A percentile compares a stretch with the other conserved stretches of the same genome.
Conservation (phyloP, 1,140 invertebrate species). For the Drosophila pseudoananassae region DNA sequence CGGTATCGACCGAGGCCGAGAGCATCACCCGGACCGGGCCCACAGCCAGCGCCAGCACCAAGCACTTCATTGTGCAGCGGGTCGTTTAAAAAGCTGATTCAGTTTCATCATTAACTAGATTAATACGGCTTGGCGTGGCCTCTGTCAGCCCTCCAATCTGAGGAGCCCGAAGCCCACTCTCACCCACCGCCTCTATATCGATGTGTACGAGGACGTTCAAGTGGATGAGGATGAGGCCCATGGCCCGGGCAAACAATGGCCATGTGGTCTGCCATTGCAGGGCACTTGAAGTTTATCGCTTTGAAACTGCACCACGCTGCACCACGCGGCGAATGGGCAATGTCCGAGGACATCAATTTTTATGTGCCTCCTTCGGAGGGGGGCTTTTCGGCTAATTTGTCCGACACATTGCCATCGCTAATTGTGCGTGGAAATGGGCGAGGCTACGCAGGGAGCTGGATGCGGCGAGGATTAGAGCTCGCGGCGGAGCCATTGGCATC, state of each 20-base stretch:
- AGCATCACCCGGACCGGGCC: not conserved
- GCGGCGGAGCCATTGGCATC: not conserved
- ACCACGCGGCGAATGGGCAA: constrained; percentile 66
- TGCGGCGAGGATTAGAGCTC: not conserved
- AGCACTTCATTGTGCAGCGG: constrained; percentile 74
- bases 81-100: constrained; percentile 84
- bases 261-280: constrained; percentile 69
- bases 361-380: constrained; percentile 35
- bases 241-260: constrained; percentile 49
- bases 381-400: constrained; percentile 56
- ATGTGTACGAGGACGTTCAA: constrained; percentile 58
- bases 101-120: constrained; percentile 84
- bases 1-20: constrained; percentile 5
- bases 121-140: constrained; percentile 72
- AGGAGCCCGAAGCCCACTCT: constrained; percentile 9
- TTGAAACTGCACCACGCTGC: constrained; percentile 41
- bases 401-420: constrained; percentile 29
- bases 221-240: constrained; percentile 31
- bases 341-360: constrained; percentile 74
- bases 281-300: constrained; percentile 76
- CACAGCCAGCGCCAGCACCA: not conserved
- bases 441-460: not conserved
- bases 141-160: constrained; percentile 37
- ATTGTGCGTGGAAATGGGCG: constrained; percentile 35
- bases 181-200: constrained; percentile 8